Conservation (phyloP, 2,113 vertebrate species). For the Illadopsis cleaveri region DNA sequence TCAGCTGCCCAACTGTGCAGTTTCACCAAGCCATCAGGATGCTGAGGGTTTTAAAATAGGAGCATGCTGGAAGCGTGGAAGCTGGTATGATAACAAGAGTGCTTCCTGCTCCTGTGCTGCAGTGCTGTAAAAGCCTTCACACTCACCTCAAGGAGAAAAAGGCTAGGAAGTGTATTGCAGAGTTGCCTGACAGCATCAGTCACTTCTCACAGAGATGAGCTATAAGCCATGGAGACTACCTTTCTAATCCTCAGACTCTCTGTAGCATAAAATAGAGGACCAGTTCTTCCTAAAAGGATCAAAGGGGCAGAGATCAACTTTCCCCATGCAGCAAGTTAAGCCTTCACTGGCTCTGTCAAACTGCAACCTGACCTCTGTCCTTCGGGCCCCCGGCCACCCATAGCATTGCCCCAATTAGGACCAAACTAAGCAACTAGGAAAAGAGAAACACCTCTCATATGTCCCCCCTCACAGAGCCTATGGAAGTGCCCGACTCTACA, state of each 20-base stretch:
- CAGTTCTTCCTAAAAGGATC: neutral
- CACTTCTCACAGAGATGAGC: neutral
- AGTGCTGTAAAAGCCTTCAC: neutral
- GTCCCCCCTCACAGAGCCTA: neutral
- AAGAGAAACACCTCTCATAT: neutral
- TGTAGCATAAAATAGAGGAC: neutral
- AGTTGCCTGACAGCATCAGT: neutral
- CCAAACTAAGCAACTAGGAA: neutral
- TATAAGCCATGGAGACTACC: neutral
- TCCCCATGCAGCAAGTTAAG: neutral
- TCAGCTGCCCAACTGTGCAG: neutral
- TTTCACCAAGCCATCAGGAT: neutral
- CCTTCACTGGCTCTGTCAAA: neutral
- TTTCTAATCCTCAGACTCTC: neutral
- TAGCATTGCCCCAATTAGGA: conserved; percentile 8
- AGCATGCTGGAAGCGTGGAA: rapidly evolving
- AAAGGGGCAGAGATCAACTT: conserved; percentile 10
- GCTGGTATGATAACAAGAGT: neutral
- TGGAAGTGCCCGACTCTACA: neutral
- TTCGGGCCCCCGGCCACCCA: neutral
- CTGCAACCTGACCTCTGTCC: conserved; percentile 4
- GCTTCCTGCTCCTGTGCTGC: neutral
- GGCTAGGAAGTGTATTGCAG: neutral
- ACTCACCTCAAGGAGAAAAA: neutral
- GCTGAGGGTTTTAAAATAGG: neutral